Percentiles rank a stretch among this genome's conserved stretches.
Evolutionary conservation across 2,797 vertebrate genomes (phyloP).

Genomic region (Sebastes cheni): DNA sequence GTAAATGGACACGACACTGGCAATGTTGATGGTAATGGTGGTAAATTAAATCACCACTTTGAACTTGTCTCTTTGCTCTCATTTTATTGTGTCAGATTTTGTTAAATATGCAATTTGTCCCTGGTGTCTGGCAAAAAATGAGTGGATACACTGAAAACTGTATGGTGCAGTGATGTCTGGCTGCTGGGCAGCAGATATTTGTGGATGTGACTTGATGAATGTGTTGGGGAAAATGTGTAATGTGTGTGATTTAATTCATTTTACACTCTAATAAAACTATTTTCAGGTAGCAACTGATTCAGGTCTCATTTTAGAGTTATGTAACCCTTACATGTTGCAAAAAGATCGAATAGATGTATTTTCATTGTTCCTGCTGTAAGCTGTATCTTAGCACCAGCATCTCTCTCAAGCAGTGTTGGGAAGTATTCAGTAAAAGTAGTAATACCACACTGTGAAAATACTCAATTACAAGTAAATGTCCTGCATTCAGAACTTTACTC

Average conservation of each 20-base stretch:
- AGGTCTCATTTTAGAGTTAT: neutral
- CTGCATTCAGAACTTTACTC: neutral
- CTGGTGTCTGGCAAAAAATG: neutral
- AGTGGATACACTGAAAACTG: conserved; percentile 26
- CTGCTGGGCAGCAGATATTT: conserved; percentile 71
- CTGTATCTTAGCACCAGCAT: neutral
- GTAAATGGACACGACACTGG: conserved; percentile 31
- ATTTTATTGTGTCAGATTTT: conserved; percentile 35
- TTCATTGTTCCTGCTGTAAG: neutral
- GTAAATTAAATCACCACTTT: conserved; percentile 23
- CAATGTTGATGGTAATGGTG: conserved; percentile 8
- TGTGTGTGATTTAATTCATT: conserved; percentile 28
- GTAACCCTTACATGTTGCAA: neutral
- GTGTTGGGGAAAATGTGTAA: neutral
- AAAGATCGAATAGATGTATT: neutral
- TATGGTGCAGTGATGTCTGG: conserved; percentile 40
- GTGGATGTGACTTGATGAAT: conserved; percentile 19
- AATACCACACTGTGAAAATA: neutral
- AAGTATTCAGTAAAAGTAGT: neutral
- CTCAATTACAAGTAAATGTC: neutral
- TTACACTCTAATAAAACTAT: conserved; percentile 60
- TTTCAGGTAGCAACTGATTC: conserved; percentile 26
- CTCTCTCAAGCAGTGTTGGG: neutral
- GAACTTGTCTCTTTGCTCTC: conserved; percentile 18
- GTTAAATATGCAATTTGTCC: conserved; percentile 1